phyloP scores from a whole-genome alignment of 2,888 invertebrate species.

The Phania funesta region DNA sequence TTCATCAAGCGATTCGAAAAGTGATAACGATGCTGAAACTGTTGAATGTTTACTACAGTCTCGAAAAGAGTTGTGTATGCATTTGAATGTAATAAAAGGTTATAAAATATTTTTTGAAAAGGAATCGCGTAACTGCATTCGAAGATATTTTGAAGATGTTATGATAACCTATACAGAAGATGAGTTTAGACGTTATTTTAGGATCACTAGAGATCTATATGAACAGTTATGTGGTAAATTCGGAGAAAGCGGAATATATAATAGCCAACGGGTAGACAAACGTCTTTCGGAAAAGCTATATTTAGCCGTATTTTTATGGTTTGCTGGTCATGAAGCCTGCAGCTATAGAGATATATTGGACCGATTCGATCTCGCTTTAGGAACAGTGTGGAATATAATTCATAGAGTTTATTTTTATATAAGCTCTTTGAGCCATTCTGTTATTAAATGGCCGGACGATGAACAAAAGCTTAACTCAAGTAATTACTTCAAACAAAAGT shows the following conservation, averaged over 20 bases:
- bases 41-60: background rate
- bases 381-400: too few species aligned
- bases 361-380: conserved; percentile 18
- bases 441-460: conserved; percentile 49
- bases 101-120: conserved; percentile 1
- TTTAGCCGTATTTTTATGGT: conserved; percentile 16
- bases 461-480: conserved; percentile 27
- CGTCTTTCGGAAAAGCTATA: background rate
- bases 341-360: conserved; percentile 35
- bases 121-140: conserved; percentile 6
- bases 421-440: conserved; percentile 28
- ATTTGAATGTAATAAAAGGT: background rate
- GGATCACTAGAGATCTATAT: conserved; percentile 15
- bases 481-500: conserved; percentile 27
- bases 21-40: conserved; percentile 7
- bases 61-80: background rate
- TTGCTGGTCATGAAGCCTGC: conserved; percentile 40
- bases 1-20: conserved; percentile 16
- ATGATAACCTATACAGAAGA: background rate
- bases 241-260: background rate
- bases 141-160: conserved; percentile 16
- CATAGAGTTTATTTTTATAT: conserved; percentile 9
- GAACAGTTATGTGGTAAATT: conserved; percentile 13
- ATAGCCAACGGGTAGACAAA: conserved; percentile 25
- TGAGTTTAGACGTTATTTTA: conserved; percentile 17